These are phyloP conservation scores for Lampris incognitus DNA, from an alignment of 2,113 vertebrate species.

Conservation along the genomic window DNA sequence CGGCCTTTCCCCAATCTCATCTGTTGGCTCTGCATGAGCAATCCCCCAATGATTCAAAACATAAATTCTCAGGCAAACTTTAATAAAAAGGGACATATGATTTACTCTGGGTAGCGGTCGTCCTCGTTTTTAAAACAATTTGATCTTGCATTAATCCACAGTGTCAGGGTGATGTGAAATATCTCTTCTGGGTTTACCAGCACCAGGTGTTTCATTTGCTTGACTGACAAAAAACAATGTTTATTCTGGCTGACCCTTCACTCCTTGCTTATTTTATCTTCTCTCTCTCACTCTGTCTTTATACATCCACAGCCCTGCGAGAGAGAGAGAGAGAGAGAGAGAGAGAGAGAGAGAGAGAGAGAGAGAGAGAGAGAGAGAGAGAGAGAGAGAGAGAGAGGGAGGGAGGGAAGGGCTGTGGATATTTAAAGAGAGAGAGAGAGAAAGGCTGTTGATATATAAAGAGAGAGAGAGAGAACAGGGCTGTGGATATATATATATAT, in stretches of 20 bases:
- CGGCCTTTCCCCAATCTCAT: conserved; percentile 57
- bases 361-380: conserved; percentile 16
- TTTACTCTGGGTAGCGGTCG: conserved; percentile 70
- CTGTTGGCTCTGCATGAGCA: conserved; percentile 35
- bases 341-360: conserved; percentile 17
- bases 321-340: conserved; percentile 28
- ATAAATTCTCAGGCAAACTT: conserved; percentile 72
- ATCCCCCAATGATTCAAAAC: conserved; percentile 54
- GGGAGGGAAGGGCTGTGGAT: conserved; percentile 38
- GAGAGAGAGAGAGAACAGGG: conserved; percentile 9
- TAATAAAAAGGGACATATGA: conserved; percentile 74
- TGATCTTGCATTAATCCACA: conserved; percentile 75
- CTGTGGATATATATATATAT: neutral
- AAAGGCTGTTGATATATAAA: neutral
- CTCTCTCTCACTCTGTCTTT: conserved; percentile 7
- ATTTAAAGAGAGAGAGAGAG: conserved; percentile 16
- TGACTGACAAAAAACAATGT: conserved; percentile 74
- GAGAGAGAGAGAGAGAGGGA: conserved; percentile 17
- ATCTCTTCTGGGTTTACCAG: conserved; percentile 70
- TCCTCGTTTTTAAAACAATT: conserved; percentile 77
- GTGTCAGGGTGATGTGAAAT: conserved; percentile 68
- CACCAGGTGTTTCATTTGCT: conserved; percentile 83
- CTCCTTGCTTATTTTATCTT: conserved; percentile 65
- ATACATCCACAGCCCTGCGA: too few species aligned
- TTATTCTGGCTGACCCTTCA: conserved; percentile 76